A percentile compares a stretch with the other conserved stretches of the same genome.
Evolutionary conservation across 1,140 invertebrate genomes (phyloP).

Genomic region (Oryctes rhinoceros): DNA sequence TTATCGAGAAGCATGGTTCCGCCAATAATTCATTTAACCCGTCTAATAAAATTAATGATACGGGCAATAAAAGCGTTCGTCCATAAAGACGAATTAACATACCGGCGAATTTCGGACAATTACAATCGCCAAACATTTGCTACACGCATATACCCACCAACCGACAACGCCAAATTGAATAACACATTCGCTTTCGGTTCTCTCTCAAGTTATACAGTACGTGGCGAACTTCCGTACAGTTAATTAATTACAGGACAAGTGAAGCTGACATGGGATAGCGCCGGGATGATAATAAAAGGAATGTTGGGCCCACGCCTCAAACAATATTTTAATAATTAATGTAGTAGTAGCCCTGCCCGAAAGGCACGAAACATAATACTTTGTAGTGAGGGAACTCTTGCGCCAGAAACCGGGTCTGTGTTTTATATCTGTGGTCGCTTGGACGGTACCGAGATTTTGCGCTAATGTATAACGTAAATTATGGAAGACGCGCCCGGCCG

Average conservation of each 20-base stretch:
- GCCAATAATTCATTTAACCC: neutral
- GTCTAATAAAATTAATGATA: conserved; percentile 1
- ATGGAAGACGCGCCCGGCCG: neutral
- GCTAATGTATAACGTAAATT: neutral
- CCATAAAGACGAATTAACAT: neutral
- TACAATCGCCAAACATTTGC: conserved; percentile 8
- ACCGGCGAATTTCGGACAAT: neutral
- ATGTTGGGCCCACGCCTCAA: neutral
- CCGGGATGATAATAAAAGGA: conserved; percentile 17
- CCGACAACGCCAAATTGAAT: neutral
- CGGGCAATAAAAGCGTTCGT: neutral
- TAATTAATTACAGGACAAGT: conserved; percentile 22
- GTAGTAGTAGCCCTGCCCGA: neutral
- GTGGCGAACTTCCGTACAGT: neutral
- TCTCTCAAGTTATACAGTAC: neutral
- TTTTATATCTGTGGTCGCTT: neutral
- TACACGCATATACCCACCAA: neutral
- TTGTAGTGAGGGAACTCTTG: neutral
- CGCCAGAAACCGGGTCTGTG: neutral
- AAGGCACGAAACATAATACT: neutral
- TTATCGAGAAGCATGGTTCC: no score
- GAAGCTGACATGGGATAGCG: conserved; percentile 16
- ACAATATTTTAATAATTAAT: conserved; percentile 23
- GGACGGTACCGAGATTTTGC: neutral
- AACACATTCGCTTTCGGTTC: neutral